These are phyloP conservation scores for Ochropleura plecta DNA, from an alignment of 2,888 invertebrate species.

Conservation along the genomic window DNA sequence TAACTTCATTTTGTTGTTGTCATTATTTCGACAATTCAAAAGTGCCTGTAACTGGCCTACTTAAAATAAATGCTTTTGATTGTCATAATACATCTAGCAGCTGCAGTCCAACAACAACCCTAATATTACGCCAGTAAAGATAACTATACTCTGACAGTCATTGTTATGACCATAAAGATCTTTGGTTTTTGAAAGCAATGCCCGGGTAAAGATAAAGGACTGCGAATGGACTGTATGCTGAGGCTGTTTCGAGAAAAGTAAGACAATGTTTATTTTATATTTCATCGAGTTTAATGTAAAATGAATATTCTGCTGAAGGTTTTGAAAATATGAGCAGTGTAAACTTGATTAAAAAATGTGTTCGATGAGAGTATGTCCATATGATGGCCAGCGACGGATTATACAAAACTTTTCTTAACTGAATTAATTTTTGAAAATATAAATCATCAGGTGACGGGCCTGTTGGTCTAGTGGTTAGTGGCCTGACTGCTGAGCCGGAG, in stretches of 20 bases:
- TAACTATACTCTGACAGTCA: neutral
- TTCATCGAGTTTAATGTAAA: neutral
- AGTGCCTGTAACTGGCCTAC: too few relatives aligned
- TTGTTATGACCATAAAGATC: neutral
- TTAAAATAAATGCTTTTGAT: too few relatives aligned
- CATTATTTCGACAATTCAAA: too few relatives aligned
- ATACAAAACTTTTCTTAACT: neutral
- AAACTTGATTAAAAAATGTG: neutral
- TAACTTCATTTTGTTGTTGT: too few relatives aligned
- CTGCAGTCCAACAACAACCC: neutral
- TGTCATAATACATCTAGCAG: neutral
- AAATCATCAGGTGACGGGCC: too few relatives aligned
- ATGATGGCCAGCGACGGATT: neutral
- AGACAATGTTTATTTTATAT: neutral
- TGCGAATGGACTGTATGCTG: neutral
- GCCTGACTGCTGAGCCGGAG: too few relatives aligned
- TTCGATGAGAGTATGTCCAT: too few relatives aligned
- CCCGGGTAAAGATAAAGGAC: neutral
- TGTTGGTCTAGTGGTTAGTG: too few relatives aligned
- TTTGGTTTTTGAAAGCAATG: neutral
- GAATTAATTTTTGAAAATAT: neutral
- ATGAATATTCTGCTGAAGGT: neutral
- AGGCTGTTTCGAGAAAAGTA: slow-evolving; percentile 2
- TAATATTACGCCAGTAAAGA: neutral
- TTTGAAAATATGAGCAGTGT: neutral